These are phyloP conservation scores for Scaptomyza cyrtandrae DNA, from an alignment of 2,888 invertebrate species.

Conservation along the genomic window DNA sequence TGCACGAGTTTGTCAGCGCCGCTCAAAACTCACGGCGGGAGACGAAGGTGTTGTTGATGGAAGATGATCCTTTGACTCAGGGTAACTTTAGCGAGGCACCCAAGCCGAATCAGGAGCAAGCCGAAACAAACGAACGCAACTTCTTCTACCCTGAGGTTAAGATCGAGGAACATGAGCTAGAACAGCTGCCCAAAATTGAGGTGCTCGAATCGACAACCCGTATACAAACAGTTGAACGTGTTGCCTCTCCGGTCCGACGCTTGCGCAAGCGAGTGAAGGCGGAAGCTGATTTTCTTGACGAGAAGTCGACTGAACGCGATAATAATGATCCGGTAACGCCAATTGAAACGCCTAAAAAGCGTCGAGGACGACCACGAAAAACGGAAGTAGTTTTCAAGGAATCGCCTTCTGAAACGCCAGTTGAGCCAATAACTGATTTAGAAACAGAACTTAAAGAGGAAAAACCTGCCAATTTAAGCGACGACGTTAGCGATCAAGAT, in stretches of 20 bases:
- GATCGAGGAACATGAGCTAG: conserved; percentile 80
- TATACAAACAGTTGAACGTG: conserved; percentile 15
- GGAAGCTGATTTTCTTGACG: conserved; percentile 33
- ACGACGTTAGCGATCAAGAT: conserved; percentile 47
- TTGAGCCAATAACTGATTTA: conserved; percentile 19
- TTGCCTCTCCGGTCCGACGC: conserved; percentile 40
- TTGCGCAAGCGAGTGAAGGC: conserved; percentile 61
- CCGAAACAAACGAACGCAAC: conserved; percentile 40
- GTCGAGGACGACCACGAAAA: conserved; percentile 79
- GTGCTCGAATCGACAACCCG: conserved; percentile 67
- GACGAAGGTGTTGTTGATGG: conserved; percentile 58
- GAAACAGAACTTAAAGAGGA: conserved; percentile 41
- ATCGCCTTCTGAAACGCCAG: background rate
- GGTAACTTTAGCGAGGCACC: conserved; percentile 59
- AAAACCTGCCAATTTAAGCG: conserved; percentile 25
- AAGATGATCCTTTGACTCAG: conserved; percentile 71
- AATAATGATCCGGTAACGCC: background rate
- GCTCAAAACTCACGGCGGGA: conserved; percentile 65
- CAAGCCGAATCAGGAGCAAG: conserved; percentile 23
- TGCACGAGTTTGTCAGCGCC: conserved; percentile 70
- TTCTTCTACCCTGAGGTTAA: conserved; percentile 78
- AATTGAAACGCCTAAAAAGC: conserved; percentile 46
- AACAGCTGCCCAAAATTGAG: conserved; percentile 80
- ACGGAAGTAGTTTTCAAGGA: conserved; percentile 52
- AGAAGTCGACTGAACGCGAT: background rate